Evolutionary conservation across 2,113 vertebrate species (phyloP), one percentile per base, ranked within the genome.

Genomic region (Erpornis zantholeuca): DNA sequence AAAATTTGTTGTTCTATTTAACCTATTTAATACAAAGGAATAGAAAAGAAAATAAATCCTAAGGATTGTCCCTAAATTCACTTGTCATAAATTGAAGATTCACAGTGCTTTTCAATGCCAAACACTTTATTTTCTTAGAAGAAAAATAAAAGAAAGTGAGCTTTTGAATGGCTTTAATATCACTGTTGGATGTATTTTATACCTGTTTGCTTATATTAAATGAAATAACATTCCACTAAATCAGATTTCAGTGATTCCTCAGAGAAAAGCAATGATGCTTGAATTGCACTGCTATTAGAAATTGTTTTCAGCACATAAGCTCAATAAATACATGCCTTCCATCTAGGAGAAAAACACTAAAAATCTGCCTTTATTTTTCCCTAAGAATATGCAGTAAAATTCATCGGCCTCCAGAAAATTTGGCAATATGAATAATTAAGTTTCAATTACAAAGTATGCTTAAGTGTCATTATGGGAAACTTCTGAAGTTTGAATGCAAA

Each of bases 221-320:
- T 79, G 45, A 66, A 96, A 44, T 86, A 16, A 49, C 79, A 49
- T 94, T 56, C 53, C 63, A 79, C 38, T 85, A 90, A 91, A 64
- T 75, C 59, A 82, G 12, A 87, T 93, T 82, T 94, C 49, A 73
- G 44, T 59, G 93, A 82, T 65, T 88, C 66, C 53, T 80, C 59
- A 59, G 80, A 92, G 59, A 78, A 82, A 85, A 93, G 61, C 52
- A 93, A 85, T 12, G 65, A 70, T 56, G 49, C 65, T 97, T 95
- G 77, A 96, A 96, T 73, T 92, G 14, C 69, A 31, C 45, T 94
- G 21, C 59, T 64, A 71, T 93, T 78, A 90, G 50, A 90, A 77
- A 91, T 49, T 83, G 21, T 94, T 94, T 97, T 92, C 77, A 85
- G 64, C 64, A 77, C 4, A 13, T 45, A 93, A 94, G 45, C 71